Evolutionary conservation across 2,797 vertebrate species (phyloP), one percentile per base, ranked within the genome.

Genomic region (Galaxias olidus): DNA sequence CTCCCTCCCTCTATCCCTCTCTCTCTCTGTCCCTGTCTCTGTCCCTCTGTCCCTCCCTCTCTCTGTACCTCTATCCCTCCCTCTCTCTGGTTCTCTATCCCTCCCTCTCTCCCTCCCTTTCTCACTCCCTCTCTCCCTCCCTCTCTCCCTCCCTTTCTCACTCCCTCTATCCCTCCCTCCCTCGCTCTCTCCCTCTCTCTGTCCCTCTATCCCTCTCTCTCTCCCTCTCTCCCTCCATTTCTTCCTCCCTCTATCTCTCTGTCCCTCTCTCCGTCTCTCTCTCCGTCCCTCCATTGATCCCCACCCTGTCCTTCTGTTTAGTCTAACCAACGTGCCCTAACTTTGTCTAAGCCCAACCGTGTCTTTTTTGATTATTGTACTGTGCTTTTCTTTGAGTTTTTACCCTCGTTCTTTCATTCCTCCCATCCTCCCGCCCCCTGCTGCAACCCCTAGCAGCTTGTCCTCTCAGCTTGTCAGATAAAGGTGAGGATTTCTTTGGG

Each of bases 381-480:
- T 66, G 71, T 73, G 73, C 69, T 69, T 68, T 19, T 68, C 81
- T 77, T 45, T 69, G 78, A 70, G 71, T 41, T 57, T 68, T 55
- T 64, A 59, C 63, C 72, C 15, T 63, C 59, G 41, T 44, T 17
- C 70, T n/a, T 69, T 56, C 65, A 72, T 59, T 53, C 42, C 79
- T 71, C 63, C 61, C 49, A 51, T 55, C 54, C 71, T 70, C 55
- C 74, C 71, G 72, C 77, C 75, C 71, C 75, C 83, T 6, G 41
- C 77, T 56, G 48, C 19, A 71, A 60, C 68, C 60, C 67, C 76
- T 71, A 9, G 54, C 77, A 41, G 73, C 59, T 78, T 46, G 57
- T 53, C 71, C 85, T 85, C 81, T 74, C 71, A 76, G 70, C 73
- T 87, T 82, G 76, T 80, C 80, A 84, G 81, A 84, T 86, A 84